A percentile compares a stretch with the other conserved stretches of the same genome.
Evolutionary conservation across 2,797 vertebrate species (phyloP).

Genomic region (Bradypus variegatus): DNA sequence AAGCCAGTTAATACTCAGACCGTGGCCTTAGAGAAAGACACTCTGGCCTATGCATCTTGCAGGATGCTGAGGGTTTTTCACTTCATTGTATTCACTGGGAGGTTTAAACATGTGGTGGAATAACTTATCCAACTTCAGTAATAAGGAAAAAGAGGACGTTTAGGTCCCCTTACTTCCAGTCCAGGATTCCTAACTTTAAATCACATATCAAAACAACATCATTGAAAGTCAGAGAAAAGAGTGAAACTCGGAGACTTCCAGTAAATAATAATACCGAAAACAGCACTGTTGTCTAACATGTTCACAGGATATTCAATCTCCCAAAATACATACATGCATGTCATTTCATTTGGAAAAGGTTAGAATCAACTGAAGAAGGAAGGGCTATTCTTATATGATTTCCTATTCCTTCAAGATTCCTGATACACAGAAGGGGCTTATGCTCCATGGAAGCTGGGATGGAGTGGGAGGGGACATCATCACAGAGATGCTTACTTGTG

Average conservation of each 20-base stretch:
- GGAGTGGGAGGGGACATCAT: not conserved
- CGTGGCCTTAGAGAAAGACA: not conserved
- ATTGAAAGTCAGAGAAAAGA: not conserved
- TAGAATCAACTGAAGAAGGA: not conserved
- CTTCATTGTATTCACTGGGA: not conserved
- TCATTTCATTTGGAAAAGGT: not conserved
- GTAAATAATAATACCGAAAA: not conserved
- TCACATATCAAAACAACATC: not conserved
- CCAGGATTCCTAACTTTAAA: not conserved
- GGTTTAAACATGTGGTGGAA: not conserved
- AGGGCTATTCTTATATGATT: not conserved
- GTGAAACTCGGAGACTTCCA: not conserved
- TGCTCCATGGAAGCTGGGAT: not conserved
- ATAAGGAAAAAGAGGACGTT: not conserved
- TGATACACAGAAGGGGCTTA: not conserved
- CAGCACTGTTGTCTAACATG: not conserved
- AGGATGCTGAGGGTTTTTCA: not conserved
- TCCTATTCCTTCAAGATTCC: not conserved
- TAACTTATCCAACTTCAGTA: not conserved
- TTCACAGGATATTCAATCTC: not conserved
- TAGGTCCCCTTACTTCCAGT: not conserved
- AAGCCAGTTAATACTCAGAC: not conserved
- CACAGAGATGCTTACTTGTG: constrained; percentile 86
- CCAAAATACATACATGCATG: not conserved
- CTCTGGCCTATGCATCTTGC: not conserved